phyloP scores from a whole-genome alignment of 2,113 vertebrate genomes.

The Planiliza haematocheilus region DNA sequence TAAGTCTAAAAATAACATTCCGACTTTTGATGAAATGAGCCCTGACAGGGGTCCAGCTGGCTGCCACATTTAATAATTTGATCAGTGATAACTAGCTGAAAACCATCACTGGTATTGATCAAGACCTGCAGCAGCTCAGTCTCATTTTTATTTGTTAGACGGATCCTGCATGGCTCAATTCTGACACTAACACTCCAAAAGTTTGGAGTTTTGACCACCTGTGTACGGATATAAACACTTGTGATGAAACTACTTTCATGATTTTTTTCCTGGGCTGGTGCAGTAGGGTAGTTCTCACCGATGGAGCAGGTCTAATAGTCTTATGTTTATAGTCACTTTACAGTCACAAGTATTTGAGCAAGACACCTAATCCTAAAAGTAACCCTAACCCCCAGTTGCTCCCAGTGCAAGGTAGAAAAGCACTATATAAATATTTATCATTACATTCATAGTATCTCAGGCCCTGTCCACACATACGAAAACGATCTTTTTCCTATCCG shows the following conservation, averaged over 20 bases:
- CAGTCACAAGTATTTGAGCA: too few relatives aligned
- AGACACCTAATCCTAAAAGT: too few relatives aligned
- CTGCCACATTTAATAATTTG: conserved; percentile 34
- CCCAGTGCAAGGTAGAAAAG: too few relatives aligned
- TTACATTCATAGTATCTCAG: too few relatives aligned
- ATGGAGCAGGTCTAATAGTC: too few relatives aligned
- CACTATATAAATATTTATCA: too few relatives aligned
- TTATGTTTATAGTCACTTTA: too few relatives aligned
- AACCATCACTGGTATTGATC: conserved; percentile 19
- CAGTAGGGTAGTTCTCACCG: too few relatives aligned
- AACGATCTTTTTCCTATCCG: too few relatives aligned
- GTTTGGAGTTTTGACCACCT: background rate
- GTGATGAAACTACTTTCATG: background rate
- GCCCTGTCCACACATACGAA: too few relatives aligned
- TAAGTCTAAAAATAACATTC: background rate
- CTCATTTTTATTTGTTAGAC: background rate
- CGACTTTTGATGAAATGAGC: conserved; percentile 9
- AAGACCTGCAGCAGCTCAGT: background rate
- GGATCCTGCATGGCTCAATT: background rate
- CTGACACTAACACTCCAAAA: background rate
- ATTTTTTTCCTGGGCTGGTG: background rate
- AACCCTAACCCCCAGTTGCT: too few relatives aligned
- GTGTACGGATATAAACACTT: background rate
- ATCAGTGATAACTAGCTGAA: conserved; percentile 7
- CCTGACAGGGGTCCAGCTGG: conserved; percentile 38